Base-by-base conservation (phyloP, 2,797 vertebrate genomes). In the Sebastes dallii region DNA sequence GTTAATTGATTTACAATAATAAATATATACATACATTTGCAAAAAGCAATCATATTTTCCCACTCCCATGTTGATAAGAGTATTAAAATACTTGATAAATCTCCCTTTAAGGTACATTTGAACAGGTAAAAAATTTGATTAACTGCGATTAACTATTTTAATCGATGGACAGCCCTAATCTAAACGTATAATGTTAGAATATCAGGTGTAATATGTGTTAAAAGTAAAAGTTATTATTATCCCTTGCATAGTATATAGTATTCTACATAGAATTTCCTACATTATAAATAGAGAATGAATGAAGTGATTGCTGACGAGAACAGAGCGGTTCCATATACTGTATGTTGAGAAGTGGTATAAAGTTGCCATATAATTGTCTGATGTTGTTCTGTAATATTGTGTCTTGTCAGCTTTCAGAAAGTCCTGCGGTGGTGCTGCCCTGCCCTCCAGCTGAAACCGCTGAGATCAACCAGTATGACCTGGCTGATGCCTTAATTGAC, bases 401-500 rank as follows among this genome's bases (percentile, higher is more conserved):
- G 22, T 86, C 59, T 50, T 78, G 20, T 62, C 27, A 96, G 96
- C 80, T 96, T 30, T 94, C 96, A 0, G 97, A 98, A 92, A 96
- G 92, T 80, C 96, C 97, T 0, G 95, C 96, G 20, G 93, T 93
- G 22, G 67, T 96, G 85, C 95, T 95, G 2, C 90, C 96, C 0
- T 97, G 95, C 75, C 96, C 95, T 22, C 96, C 96, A 0, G 97
- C 97, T 36, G 97, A 98, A 92, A 96, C 97, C 0, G 97, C 97
- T 6, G 96, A 97, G 86, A 98, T 98, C 89, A 98, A 98, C 94
- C 97, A 98, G 88, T 95, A 95, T 7, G 97, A 98, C 89, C 93
- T 98, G 73, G 94, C 97, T 0, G 97, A 98, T 24, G 97, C 97
- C 84, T 96, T 98, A 90, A 96, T 98, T 52, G 97, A 98, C 93